Conservation (phyloP, 2,113 vertebrate species). For the Burhinus oedicnemus region DNA sequence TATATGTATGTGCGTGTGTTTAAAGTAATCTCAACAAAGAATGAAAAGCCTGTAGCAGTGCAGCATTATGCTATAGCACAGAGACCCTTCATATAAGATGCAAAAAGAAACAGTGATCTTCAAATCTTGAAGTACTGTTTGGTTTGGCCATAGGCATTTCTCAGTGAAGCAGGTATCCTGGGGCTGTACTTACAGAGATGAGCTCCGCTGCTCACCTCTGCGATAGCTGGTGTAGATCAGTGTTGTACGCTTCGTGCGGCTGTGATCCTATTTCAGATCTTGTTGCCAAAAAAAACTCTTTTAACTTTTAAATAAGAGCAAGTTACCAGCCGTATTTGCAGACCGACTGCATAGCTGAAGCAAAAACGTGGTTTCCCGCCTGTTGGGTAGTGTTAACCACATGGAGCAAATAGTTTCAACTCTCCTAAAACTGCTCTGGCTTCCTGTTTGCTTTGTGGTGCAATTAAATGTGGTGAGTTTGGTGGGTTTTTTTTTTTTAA, state of each 20-base stretch:
- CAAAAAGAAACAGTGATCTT: background rate
- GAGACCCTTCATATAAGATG: background rate
- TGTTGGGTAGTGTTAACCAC: conserved; percentile 28
- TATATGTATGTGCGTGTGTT: accelerated
- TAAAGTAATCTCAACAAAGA: background rate
- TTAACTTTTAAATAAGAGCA: background rate
- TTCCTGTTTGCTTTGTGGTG: conserved; percentile 55
- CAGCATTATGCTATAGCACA: background rate
- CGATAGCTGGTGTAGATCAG: accelerated
- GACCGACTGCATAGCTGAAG: background rate
- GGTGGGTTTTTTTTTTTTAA: background rate
- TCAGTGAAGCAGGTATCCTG: background rate
- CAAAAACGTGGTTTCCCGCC: background rate
- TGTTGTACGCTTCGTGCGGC: accelerated
- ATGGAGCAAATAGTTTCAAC: background rate
- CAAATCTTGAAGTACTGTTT: background rate
- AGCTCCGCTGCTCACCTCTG: background rate
- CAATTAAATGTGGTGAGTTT: background rate
- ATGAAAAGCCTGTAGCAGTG: background rate
- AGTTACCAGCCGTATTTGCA: background rate
- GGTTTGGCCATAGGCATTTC: background rate
- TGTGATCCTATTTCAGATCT: background rate
- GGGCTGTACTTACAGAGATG: background rate
- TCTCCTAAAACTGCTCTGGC: background rate
- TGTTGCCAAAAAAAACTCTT: background rate